phyloP scores from a whole-genome alignment of 2,797 vertebrate genomes.

The Malacoctenus gilli region DNA sequence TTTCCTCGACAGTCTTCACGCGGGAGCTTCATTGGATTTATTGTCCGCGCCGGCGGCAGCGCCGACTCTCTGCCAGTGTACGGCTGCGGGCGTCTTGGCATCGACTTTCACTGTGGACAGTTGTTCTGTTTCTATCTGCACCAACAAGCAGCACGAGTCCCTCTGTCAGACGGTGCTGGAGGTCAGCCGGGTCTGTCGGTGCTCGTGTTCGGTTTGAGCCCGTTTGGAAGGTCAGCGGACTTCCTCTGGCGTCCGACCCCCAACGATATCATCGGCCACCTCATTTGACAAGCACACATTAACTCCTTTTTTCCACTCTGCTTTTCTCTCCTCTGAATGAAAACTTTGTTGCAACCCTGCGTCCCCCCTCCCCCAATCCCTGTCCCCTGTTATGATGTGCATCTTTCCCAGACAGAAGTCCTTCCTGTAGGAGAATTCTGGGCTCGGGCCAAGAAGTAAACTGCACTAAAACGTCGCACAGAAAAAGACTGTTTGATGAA shows the following conservation, averaged over 20 bases:
- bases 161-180: constrained; percentile 32
- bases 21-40: constrained; percentile 21
- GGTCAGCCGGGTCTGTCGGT: constrained; percentile 41
- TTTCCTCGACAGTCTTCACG: constrained; percentile 48
- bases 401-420: not conserved
- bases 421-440: not conserved
- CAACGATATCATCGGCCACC: too few relatives aligned
- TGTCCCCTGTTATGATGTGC: not conserved
- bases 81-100: constrained; percentile 39
- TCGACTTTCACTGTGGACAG: constrained; percentile 8
- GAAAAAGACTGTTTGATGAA: constrained; percentile 11
- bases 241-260: too few relatives aligned
- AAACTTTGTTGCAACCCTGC: too few relatives aligned
- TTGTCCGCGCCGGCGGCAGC: constrained; percentile 23
- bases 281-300: too few relatives aligned
- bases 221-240: constrained; percentile 51
- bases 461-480: too few relatives aligned
- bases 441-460: constrained; percentile 9
- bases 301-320: too few relatives aligned
- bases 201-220: constrained; percentile 44
- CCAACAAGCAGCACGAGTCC: constrained; percentile 28
- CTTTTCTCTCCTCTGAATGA: too few relatives aligned
- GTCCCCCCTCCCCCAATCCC: too few relatives aligned
- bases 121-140: constrained; percentile 35
- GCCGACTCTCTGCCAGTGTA: constrained; percentile 23